Percentiles rank a stretch among this genome's conserved stretches.
Conservation (phyloP, 1,140 invertebrate genomes). For the Habropoda laboriosa region DNA sequence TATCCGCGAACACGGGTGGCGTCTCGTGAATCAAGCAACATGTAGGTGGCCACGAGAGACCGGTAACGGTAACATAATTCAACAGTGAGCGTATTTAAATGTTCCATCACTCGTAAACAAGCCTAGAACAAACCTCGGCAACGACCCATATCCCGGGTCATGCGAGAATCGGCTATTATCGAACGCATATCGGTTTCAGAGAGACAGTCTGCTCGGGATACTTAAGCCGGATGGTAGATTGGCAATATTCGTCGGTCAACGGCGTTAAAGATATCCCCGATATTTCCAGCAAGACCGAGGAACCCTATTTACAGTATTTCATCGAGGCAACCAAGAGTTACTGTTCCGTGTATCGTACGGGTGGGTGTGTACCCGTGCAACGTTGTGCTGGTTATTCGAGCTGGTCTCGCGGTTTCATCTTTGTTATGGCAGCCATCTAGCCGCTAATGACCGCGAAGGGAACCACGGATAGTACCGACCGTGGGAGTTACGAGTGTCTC, state of each 20-base stretch:
- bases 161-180: neutral
- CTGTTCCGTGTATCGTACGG: neutral
- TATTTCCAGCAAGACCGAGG: neutral
- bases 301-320: slow-evolving; percentile 13
- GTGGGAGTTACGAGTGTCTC: slow-evolving; percentile 63
- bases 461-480: slow-evolving; percentile 36
- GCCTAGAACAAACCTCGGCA: too few relatives aligned
- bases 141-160: neutral
- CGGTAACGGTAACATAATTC: too few relatives aligned
- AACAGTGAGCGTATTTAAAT: neutral
- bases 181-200: neutral
- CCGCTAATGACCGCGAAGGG: slow-evolving; percentile 61
- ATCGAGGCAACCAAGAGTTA: slow-evolving; percentile 17
- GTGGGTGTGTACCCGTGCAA: slow-evolving; percentile 4
- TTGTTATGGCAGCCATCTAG: slow-evolving; percentile 64
- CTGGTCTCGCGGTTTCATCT: slow-evolving; percentile 57
- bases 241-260: neutral
- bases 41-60: too few relatives aligned
- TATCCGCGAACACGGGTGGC: too few relatives aligned
- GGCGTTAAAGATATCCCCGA: too few relatives aligned
- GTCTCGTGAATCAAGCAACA: too few relatives aligned
- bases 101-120: too few relatives aligned
- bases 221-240: neutral
- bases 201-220: neutral
- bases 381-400: slow-evolving; percentile 14